Percentiles rank a stretch among this genome's conserved stretches.
phyloP scores from a whole-genome alignment of 92 coral and sea anemone species.

The Hydrozoanthus gracilis region DNA sequence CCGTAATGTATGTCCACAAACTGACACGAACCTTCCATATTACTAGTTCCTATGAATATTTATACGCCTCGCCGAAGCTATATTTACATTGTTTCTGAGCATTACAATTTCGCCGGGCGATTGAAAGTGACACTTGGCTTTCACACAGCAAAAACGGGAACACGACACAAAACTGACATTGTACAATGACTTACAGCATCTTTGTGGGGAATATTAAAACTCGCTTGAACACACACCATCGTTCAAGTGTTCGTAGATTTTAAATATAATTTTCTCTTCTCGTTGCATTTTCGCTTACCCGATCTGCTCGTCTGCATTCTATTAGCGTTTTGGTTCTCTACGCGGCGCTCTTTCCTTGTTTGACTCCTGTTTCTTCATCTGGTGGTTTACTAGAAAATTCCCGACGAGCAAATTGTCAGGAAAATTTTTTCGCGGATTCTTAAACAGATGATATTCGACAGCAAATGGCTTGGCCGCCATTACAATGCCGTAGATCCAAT shows the following conservation, averaged over 20 bases:
- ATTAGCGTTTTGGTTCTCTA: background rate
- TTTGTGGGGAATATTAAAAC: background rate
- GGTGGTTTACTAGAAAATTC: background rate
- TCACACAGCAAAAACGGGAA: constrained; percentile 1
- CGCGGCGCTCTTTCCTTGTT: background rate
- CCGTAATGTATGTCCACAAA: background rate
- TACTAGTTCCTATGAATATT: constrained; percentile 62
- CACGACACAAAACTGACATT: background rate
- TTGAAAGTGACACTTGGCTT: constrained; percentile 5
- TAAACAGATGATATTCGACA: constrained; percentile 28
- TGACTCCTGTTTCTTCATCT: constrained; percentile 24
- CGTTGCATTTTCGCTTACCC: constrained; percentile 7
- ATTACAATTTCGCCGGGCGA: constrained; percentile 36
- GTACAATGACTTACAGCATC: background rate
- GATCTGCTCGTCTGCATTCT: constrained; percentile 17
- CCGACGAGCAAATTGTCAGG: constrained; percentile 1
- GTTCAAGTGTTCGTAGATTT: constrained; percentile 5
- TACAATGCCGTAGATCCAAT: constrained; percentile 16
- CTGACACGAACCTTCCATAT: constrained; percentile 33
- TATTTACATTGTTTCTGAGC: constrained; percentile 58
- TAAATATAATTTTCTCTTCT: constrained; percentile 18
- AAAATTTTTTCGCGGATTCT: background rate
- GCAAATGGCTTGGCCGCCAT: constrained; percentile 22
- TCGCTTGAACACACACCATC: background rate
- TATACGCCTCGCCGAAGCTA: constrained; percentile 37